These are phyloP conservation scores for Lithobius niger DNA, from an alignment of 1,140 invertebrate genomes.

Conservation along the genomic window DNA sequence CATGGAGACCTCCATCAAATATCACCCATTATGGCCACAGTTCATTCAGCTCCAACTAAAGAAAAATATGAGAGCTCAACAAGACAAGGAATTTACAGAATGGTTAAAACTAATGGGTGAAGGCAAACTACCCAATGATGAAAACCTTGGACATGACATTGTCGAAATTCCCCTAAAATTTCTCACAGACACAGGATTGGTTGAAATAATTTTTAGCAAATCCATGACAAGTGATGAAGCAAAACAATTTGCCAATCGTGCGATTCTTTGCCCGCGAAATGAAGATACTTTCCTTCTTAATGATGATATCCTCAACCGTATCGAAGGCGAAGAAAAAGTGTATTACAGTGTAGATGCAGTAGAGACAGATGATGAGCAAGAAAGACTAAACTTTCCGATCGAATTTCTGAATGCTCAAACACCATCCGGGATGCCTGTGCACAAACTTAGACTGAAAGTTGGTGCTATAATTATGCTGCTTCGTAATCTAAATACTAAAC, in stretches of 20 bases:
- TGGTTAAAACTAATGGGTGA: background rate
- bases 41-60: background rate
- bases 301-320: background rate
- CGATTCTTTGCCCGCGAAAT: background rate
- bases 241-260: too few relatives aligned
- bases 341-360: slow-evolving; percentile 16
- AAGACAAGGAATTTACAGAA: background rate
- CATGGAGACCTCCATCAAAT: too few relatives aligned
- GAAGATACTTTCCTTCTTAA: background rate
- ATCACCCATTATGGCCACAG: too few relatives aligned
- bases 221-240: too few relatives aligned
- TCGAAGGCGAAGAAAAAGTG: background rate
- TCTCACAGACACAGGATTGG: too few relatives aligned
- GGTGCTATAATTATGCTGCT: slow-evolving; percentile 29
- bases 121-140: background rate
- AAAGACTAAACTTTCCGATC: slow-evolving; percentile 19
- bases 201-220: too few relatives aligned
- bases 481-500: slow-evolving; percentile 25
- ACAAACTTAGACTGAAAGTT: slow-evolving; percentile 29
- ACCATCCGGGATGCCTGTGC: slow-evolving; percentile 28
- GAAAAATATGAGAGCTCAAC: background rate
- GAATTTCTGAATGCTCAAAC: slow-evolving; percentile 30
- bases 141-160: background rate
- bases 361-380: slow-evolving; percentile 14
- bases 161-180: too few relatives aligned